Evolutionary conservation across 2,888 invertebrate species (phyloP).

Genomic region (Drosophila longiperda): DNA sequence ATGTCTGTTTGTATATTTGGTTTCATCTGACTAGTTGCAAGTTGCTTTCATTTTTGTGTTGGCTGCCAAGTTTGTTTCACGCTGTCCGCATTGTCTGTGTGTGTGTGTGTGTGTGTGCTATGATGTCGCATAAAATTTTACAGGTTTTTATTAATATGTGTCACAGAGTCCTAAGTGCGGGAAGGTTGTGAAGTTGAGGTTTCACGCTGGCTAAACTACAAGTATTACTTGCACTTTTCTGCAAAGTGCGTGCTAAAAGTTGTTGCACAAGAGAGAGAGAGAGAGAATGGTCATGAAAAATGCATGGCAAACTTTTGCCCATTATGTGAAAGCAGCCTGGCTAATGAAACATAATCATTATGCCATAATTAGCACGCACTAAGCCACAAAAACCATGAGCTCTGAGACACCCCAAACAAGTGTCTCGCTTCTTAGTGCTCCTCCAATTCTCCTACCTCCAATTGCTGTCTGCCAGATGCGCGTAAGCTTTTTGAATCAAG

Average conservation of each 20-base stretch:
- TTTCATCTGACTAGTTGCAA: constrained; percentile 32
- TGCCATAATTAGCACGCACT: constrained; percentile 72
- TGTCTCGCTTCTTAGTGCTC: background rate
- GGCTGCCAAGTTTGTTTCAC: constrained; percentile 37
- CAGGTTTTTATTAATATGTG: constrained; percentile 74
- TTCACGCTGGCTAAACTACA: constrained; percentile 41
- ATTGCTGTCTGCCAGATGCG: constrained; percentile 20
- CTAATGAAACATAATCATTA: constrained; percentile 74
- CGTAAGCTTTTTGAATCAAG: constrained; percentile 47
- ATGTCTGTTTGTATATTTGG: constrained; percentile 10
- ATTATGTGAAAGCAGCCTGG: constrained; percentile 34
- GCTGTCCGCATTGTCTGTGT: constrained; percentile 6
- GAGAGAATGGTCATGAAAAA: constrained; percentile 43
- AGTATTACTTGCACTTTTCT: constrained; percentile 67
- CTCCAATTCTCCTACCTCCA: constrained; percentile 9
- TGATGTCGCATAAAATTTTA: constrained; percentile 68
- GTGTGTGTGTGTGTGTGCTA: constrained; percentile 17
- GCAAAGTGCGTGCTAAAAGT: constrained; percentile 55
- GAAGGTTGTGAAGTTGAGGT: constrained; percentile 7
- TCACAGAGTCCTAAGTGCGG: constrained; percentile 31
- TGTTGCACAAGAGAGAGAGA: constrained; percentile 3
- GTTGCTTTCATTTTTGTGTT: constrained; percentile 61
- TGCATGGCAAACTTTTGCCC: constrained; percentile 64
- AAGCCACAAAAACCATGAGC: constrained; percentile 43
- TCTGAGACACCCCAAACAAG: constrained; percentile 7